Conservation (phyloP, 2,113 vertebrate species). For the Galeopterus variegatus region DNA sequence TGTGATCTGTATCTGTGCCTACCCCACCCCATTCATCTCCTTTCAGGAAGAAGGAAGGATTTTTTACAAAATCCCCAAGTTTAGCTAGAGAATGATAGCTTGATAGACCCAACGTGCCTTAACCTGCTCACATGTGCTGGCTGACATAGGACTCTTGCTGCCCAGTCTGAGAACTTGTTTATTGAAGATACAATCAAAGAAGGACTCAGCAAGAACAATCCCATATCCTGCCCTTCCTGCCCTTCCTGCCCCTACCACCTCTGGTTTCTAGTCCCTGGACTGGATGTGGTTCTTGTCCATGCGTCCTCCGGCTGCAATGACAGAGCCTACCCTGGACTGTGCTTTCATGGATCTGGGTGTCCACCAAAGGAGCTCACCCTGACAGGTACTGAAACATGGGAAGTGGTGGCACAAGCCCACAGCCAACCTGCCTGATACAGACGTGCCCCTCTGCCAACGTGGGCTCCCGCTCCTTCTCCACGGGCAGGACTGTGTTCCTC, state of each 20-base stretch:
- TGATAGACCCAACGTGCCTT: not conserved
- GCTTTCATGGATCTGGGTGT: not conserved
- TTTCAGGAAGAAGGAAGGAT: not conserved
- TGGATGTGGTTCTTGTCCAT: not conserved
- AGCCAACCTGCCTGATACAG: too few species aligned
- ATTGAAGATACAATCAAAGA: not conserved
- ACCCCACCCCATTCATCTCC: not conserved
- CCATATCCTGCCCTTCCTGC: not conserved
- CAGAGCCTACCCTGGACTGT: not conserved
- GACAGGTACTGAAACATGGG: not conserved
- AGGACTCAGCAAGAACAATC: not conserved
- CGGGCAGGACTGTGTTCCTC: not conserved
- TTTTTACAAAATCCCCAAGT: not conserved
- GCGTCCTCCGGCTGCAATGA: not conserved
- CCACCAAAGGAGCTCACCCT: not conserved
- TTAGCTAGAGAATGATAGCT: not conserved
- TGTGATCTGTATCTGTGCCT: not conserved
- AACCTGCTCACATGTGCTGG: fast-evolving
- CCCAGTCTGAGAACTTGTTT: not conserved
- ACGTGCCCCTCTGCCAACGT: fast-evolving
- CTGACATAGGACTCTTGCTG: not conserved
- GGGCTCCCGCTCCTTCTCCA: not conserved
- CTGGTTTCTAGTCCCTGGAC: not conserved
- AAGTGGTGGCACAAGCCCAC: too few species aligned
- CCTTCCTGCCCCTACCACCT: not conserved